phyloP scores from a whole-genome alignment of 2,113 vertebrate species.

The Recurvirostra avosetta region DNA sequence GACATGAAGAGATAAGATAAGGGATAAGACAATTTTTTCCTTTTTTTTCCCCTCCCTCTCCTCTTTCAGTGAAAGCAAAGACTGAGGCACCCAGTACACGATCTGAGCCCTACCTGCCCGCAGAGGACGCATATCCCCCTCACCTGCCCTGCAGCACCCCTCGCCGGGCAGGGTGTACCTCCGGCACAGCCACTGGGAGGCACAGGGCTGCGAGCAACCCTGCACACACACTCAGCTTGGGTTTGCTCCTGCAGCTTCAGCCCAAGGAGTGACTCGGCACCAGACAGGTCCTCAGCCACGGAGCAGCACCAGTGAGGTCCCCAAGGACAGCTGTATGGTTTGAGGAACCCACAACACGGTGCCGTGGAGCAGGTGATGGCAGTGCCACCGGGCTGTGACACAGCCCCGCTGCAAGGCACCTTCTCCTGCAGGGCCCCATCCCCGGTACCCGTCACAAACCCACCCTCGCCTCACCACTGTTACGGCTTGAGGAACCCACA shows the following conservation, averaged over 20 bases:
- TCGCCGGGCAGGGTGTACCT: fast-evolving
- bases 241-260: neutral
- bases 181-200: neutral
- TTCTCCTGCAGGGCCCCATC: too few relatives aligned
- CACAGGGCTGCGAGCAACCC: neutral
- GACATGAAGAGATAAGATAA: neutral
- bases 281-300: neutral
- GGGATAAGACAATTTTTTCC: too few relatives aligned
- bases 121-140: neutral
- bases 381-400: too few relatives aligned
- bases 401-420: too few relatives aligned
- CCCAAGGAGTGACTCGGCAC: too few relatives aligned
- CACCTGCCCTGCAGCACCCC: neutral
- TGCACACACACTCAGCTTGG: neutral
- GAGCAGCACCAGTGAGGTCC: neutral
- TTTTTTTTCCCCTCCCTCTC: neutral
- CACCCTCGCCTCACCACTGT: too few relatives aligned
- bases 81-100: fast-evolving
- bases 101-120: neutral
- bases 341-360: neutral
- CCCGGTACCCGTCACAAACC: too few relatives aligned
- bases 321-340: neutral
- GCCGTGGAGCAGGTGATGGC: too few relatives aligned
- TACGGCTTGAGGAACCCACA: neutral
- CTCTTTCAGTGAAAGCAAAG: neutral